These are phyloP conservation scores for Trachelus troglodyta DNA, from an alignment of 2,888 invertebrate species.

Conservation along the genomic window DNA sequence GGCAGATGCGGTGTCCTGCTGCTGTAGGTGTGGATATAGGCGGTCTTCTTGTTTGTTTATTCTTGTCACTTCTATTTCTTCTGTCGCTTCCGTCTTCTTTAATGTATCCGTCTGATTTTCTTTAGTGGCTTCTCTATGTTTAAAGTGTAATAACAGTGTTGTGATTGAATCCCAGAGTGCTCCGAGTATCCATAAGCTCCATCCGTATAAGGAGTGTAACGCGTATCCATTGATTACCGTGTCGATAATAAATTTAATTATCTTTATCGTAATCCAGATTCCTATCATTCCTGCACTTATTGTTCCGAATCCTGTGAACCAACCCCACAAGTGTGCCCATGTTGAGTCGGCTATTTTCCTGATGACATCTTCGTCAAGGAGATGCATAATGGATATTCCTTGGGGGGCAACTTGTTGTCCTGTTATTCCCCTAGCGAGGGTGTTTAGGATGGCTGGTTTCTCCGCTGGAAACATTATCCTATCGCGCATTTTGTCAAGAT, in stretches of 20 bases:
- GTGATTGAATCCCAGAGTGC: conserved; percentile 4
- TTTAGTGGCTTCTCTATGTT: too few species aligned
- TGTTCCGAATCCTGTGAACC: not conserved
- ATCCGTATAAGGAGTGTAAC: not conserved
- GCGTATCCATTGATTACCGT: not conserved
- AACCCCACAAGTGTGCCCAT: not conserved
- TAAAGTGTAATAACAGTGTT: not conserved
- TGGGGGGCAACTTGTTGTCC: not conserved
- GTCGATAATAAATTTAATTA: not conserved
- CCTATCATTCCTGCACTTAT: conserved; percentile 6
- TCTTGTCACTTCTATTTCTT: too few species aligned
- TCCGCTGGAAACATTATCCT: not conserved
- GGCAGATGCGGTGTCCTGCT: too few species aligned
- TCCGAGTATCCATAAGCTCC: not conserved
- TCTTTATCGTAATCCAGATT: not conserved
- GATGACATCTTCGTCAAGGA: conserved; percentile 1
- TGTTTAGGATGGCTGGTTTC: conserved; percentile 6
- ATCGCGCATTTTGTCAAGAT: not conserved
- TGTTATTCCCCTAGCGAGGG: not conserved
- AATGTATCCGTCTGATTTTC: too few species aligned
- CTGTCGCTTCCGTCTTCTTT: too few species aligned
- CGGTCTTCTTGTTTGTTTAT: too few species aligned
- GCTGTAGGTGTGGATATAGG: too few species aligned
- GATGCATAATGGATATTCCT: not conserved
- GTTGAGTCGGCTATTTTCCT: not conserved